These are phyloP conservation scores for Rhamphomyia laevipes DNA, from an alignment of 2,888 invertebrate species.

Conservation along the genomic window DNA sequence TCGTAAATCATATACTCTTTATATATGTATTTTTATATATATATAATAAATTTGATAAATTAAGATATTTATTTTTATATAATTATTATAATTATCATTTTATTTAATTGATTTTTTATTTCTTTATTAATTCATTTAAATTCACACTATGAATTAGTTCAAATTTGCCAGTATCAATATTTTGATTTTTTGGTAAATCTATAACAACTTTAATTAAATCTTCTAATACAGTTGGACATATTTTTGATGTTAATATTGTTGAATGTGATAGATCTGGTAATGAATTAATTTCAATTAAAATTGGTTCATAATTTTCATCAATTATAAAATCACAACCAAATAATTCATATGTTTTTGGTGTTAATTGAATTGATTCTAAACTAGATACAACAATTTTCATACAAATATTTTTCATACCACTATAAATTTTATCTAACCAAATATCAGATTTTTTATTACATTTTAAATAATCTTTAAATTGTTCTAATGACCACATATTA, in stretches of 20 bases:
- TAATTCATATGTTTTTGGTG: constrained; percentile 71
- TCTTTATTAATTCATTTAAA: too few relatives aligned
- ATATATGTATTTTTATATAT: too few relatives aligned
- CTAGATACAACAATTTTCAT: constrained; percentile 67
- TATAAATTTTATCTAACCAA: constrained; percentile 68
- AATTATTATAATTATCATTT: too few relatives aligned
- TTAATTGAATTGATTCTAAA: constrained; percentile 55
- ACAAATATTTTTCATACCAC: constrained; percentile 73
- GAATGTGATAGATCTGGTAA: constrained; percentile 73
- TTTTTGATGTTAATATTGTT: constrained; percentile 68
- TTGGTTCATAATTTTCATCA: constrained; percentile 71
- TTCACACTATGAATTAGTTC: too few relatives aligned
- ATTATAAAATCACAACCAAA: constrained; percentile 91
- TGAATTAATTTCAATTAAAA: constrained; percentile 88
- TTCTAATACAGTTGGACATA: constrained; percentile 69
- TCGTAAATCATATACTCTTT: too few relatives aligned
- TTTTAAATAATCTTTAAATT: constrained; percentile 52
- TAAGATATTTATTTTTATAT: too few relatives aligned
- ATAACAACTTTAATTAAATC: constrained; percentile 74
- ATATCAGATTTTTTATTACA: constrained; percentile 32
- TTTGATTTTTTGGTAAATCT: constrained; percentile 29
- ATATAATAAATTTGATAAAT: too few relatives aligned
- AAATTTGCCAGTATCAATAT: constrained; percentile 40
- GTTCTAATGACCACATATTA: constrained; percentile 76
- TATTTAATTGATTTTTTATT: too few relatives aligned